phyloP scores from a whole-genome alignment of 2,888 invertebrate species.

The Caenorhabditis auriculariae region DNA sequence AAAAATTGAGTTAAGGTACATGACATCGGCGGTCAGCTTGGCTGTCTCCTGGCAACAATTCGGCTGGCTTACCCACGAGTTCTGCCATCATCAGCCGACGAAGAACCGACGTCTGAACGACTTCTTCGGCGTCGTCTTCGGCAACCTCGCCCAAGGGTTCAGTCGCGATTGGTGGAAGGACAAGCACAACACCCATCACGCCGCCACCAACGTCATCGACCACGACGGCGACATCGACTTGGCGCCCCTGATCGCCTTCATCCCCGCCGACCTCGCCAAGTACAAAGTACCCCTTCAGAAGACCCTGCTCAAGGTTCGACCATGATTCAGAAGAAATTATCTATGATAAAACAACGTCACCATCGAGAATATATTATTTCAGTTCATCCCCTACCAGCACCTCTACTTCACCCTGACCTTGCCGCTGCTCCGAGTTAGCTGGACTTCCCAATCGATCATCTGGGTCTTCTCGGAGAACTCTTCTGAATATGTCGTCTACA shows the following conservation, averaged over 20 bases:
- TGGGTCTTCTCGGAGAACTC: conserved; percentile 50
- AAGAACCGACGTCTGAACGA: conserved; percentile 50
- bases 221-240: conserved; percentile 59
- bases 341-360: neutral
- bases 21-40: conserved; percentile 49
- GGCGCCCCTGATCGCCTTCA: conserved; percentile 58
- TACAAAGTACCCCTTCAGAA: conserved; percentile 56
- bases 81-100: conserved; percentile 59
- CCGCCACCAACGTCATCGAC: conserved; percentile 60
- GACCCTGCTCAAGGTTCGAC: conserved; percentile 30
- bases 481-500: conserved; percentile 38
- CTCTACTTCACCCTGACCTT: conserved; percentile 57
- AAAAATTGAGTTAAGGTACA: conserved; percentile 26
- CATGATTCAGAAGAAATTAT: neutral
- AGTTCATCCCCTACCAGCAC: conserved; percentile 60
- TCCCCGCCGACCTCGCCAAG: conserved; percentile 54
- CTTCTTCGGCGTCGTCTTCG: conserved; percentile 46
- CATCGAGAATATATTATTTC: conserved; percentile 3
- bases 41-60: conserved; percentile 61
- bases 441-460: conserved; percentile 54
- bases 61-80: conserved; percentile 59
- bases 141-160: conserved; percentile 59
- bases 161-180: conserved; percentile 63
- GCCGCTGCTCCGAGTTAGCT: conserved; percentile 57
- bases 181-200: conserved; percentile 62